Evolutionary conservation across 2,888 invertebrate species (phyloP).

Genomic region (Hydrotaea diabolus): DNA sequence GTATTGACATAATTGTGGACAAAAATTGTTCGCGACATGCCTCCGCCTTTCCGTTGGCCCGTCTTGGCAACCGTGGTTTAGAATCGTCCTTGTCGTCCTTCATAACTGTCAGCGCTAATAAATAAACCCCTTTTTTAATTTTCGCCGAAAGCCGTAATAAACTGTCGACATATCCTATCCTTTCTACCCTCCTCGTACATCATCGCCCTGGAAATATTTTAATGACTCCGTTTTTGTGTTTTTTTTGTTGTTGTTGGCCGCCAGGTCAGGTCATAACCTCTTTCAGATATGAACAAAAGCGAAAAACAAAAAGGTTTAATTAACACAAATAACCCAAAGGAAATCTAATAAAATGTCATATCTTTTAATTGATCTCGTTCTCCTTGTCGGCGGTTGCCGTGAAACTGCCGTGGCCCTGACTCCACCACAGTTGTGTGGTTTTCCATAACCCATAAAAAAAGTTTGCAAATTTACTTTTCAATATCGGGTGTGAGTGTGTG

Average conservation of each 20-base stretch:
- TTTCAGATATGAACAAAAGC: not conserved
- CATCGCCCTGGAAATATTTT: not conserved
- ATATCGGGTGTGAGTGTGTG: not conserved
- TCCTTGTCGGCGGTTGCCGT: not conserved
- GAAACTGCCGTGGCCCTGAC: no score
- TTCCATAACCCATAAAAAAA: conserved; percentile 23
- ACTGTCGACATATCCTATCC: conserved; percentile 28
- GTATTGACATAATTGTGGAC: no score
- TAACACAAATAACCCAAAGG: conserved; percentile 26
- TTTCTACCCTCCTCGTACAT: not conserved
- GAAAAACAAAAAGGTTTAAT: conserved; percentile 36
- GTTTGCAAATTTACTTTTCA: not conserved
- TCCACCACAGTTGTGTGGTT: not conserved
- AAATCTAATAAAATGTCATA: conserved; percentile 38
- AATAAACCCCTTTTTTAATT: not conserved
- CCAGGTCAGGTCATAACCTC: conserved; percentile 6
- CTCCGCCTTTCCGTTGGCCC: no score
- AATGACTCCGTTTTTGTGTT: not conserved
- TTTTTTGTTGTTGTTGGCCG: not conserved
- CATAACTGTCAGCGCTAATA: not conserved
- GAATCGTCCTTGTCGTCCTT: not conserved
- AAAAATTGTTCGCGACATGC: no score
- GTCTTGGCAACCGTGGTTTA: no score
- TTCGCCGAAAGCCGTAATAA: not conserved
- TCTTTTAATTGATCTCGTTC: conserved; percentile 47